A percentile compares a stretch with the other conserved stretches of the same genome.
These are phyloP conservation scores for Phoxinus dragarum DNA, from an alignment of 2,797 vertebrate genomes.

Conservation along the genomic window DNA sequence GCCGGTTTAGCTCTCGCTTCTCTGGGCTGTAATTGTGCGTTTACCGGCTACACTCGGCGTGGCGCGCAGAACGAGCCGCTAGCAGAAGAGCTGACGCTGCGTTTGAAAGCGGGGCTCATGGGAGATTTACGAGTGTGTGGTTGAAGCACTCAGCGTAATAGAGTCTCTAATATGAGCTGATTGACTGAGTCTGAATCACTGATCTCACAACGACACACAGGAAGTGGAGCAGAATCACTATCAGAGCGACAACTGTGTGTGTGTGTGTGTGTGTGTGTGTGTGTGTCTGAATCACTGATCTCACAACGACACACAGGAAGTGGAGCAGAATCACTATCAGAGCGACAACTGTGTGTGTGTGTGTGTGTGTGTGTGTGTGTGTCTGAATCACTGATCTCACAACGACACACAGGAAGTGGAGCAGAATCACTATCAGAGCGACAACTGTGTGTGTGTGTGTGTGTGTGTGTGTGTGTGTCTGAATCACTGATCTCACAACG, in stretches of 20 bases:
- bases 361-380: too few species aligned
- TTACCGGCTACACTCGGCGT: not conserved
- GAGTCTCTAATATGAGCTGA: slow-evolving; percentile 29
- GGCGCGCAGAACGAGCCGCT: not conserved
- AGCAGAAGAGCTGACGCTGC: not conserved
- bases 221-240: not conserved
- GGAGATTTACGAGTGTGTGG: slow-evolving; percentile 36
- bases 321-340: too few species aligned
- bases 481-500: too few species aligned
- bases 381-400: too few species aligned
- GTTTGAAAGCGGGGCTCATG: not conserved
- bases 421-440: too few species aligned
- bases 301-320: too few species aligned
- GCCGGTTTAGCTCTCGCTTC: not conserved
- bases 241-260: not conserved
- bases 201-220: not conserved
- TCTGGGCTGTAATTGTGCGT: not conserved
- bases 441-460: too few species aligned
- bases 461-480: too few species aligned
- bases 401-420: too few species aligned
- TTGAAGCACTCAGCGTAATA: slow-evolving; percentile 33
- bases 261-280: slow-evolving; percentile 23
- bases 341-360: too few species aligned
- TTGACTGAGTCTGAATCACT: slow-evolving; percentile 28
- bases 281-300: not conserved